Conservation (phyloP, 2,797 vertebrate species). For the Dermochelys coriacea region DNA sequence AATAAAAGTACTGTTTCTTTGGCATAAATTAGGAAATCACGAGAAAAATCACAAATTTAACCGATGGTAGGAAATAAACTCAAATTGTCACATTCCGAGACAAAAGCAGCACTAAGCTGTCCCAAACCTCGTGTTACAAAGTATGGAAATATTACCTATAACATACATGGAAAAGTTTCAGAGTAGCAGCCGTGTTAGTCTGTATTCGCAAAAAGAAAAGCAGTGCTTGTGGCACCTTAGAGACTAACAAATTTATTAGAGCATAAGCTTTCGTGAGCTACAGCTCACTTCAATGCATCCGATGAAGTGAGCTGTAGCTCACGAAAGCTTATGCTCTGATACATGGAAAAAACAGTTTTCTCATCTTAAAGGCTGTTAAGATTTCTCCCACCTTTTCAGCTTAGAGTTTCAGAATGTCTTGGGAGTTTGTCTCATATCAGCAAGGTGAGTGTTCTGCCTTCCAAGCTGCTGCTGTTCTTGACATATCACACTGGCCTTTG, state of each 20-base stretch:
- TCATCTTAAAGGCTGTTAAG: not conserved
- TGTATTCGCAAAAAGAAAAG: no score
- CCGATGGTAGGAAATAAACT: not conserved
- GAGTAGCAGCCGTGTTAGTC: no score
- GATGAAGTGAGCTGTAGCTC: no score
- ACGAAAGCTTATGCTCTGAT: no score
- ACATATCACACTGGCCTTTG: not conserved
- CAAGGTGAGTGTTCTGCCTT: not conserved
- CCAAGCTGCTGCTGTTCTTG: not conserved
- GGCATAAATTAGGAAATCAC: not conserved
- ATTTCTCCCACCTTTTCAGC: not conserved
- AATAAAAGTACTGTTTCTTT: conserved; percentile 26
- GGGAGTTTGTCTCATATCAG: not conserved
- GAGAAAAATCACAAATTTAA: not conserved
- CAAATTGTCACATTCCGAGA: not conserved
- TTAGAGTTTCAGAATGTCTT: not conserved
- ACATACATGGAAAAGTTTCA: not conserved
- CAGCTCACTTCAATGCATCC: no score
- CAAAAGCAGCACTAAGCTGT: not conserved
- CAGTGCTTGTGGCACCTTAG: no score
- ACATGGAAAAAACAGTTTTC: not conserved
- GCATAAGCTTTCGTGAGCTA: no score
- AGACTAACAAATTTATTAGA: no score
- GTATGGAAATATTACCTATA: not conserved
- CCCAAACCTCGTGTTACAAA: not conserved